phyloP scores from a whole-genome alignment of 2,113 vertebrate species.

The Eolophus roseicapilla region DNA sequence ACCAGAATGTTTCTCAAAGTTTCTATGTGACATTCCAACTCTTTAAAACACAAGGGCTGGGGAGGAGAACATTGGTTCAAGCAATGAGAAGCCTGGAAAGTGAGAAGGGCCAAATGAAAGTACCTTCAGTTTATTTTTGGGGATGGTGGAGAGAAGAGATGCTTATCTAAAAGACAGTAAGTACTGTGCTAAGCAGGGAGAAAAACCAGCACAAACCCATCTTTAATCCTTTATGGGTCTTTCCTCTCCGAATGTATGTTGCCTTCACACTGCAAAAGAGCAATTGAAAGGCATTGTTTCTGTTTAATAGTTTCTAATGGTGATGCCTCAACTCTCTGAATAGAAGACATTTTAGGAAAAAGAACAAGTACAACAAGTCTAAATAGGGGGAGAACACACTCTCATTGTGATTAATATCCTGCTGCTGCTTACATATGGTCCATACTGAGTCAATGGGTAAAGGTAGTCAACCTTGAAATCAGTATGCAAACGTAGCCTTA shows the following conservation, averaged over 20 bases:
- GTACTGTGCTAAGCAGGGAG: neutral
- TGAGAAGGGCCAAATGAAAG: neutral
- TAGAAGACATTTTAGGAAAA: neutral
- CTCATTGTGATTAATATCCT: neutral
- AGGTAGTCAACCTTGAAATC: slow-evolving; percentile 49
- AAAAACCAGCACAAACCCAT: neutral
- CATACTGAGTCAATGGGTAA: neutral
- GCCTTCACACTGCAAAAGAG: neutral
- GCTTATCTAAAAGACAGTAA: neutral
- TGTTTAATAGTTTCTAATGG: neutral
- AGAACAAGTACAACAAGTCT: neutral
- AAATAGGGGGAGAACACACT: neutral
- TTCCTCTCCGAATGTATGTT: neutral
- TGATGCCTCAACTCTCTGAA: neutral
- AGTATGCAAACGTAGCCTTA: neutral
- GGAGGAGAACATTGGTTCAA: neutral
- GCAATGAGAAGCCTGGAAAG: neutral
- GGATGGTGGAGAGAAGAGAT: neutral
- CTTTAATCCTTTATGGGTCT: neutral
- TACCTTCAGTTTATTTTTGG: neutral
- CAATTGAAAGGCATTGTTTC: neutral
- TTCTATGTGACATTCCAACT: neutral
- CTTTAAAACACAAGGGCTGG: neutral
- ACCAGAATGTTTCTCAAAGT: neutral
- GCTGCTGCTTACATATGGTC: slow-evolving; percentile 15